phyloP scores from a whole-genome alignment of 1,140 invertebrate species.

The Drosophila obscura region DNA sequence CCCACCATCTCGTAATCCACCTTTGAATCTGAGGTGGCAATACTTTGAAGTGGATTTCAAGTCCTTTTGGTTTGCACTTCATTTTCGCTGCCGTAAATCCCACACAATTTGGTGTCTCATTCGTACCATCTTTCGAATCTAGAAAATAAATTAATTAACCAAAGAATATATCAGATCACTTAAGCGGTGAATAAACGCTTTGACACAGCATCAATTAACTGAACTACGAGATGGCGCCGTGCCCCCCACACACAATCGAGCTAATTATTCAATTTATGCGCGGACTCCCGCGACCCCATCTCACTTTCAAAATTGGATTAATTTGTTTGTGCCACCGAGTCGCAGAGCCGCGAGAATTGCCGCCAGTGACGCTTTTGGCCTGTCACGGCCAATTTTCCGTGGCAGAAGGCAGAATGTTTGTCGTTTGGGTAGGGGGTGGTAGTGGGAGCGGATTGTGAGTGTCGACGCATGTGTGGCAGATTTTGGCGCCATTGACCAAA shows the following conservation, averaged over 20 bases:
- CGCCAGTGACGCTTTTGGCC: slow-evolving; percentile 33
- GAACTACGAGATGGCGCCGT: slow-evolving; percentile 26
- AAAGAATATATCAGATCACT: slow-evolving; percentile 7
- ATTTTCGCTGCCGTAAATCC: slow-evolving; percentile 25
- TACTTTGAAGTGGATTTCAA: slow-evolving; percentile 44
- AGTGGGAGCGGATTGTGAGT: not conserved
- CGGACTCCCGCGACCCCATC: not conserved
- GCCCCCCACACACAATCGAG: slow-evolving; percentile 15
- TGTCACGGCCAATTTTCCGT: not conserved
- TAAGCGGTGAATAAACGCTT: slow-evolving; percentile 70
- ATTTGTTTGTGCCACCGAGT: slow-evolving; percentile 67
- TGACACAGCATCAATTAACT: slow-evolving; percentile 74
- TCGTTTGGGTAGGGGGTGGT: not conserved
- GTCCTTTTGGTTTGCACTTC: slow-evolving; percentile 12
- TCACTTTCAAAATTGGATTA: slow-evolving; percentile 71
- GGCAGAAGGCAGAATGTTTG: not conserved
- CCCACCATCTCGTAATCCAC: slow-evolving; percentile 45
- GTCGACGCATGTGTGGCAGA: slow-evolving; percentile 6
- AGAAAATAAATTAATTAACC: slow-evolving; percentile 44
- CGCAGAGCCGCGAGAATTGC: slow-evolving; percentile 18
- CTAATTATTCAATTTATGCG: slow-evolving; percentile 81
- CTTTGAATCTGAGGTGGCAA: slow-evolving; percentile 54
- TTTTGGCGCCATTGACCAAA: slow-evolving; percentile 36
- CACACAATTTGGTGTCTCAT: slow-evolving; percentile 37
- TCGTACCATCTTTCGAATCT: not conserved